A percentile compares a stretch with the other conserved stretches of the same genome.
phyloP scores from a whole-genome alignment of 1,140 invertebrate species.

The Leptinotarsa defecta region DNA sequence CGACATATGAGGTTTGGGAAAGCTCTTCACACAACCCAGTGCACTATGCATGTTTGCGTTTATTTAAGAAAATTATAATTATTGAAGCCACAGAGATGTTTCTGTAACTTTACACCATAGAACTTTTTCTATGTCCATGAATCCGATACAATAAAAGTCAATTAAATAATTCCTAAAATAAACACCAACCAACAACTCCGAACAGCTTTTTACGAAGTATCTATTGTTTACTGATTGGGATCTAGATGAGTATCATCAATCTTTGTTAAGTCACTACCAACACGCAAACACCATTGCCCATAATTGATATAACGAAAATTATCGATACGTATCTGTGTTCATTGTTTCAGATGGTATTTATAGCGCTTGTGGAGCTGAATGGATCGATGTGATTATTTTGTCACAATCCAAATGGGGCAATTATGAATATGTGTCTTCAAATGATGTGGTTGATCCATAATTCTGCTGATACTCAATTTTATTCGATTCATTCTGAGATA shows the following conservation, averaged over 20 bases:
- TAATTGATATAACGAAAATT: constrained; percentile 1
- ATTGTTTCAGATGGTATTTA: neutral
- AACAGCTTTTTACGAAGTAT: neutral
- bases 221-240: neutral
- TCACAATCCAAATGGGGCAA: too few relatives aligned
- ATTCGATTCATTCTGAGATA: too few relatives aligned
- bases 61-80: too few relatives aligned
- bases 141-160: neutral
- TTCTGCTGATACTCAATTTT: too few relatives aligned
- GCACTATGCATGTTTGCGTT: too few relatives aligned
- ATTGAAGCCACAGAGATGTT: too few relatives aligned
- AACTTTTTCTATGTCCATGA: too few relatives aligned
- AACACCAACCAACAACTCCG: neutral
- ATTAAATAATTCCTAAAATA: neutral
- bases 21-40: too few relatives aligned
- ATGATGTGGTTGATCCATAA: too few relatives aligned
- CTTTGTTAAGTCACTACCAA: neutral
- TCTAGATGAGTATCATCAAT: constrained; percentile 1
- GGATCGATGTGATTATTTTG: neutral
- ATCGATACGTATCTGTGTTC: neutral
- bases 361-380: neutral
- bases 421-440: too few relatives aligned
- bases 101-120: too few relatives aligned
- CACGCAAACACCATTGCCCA: neutral
- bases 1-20: too few relatives aligned